A percentile compares a stretch with the other conserved stretches of the same genome.
Conservation (phyloP, 2,888 invertebrate genomes). For the Seira ritae region DNA sequence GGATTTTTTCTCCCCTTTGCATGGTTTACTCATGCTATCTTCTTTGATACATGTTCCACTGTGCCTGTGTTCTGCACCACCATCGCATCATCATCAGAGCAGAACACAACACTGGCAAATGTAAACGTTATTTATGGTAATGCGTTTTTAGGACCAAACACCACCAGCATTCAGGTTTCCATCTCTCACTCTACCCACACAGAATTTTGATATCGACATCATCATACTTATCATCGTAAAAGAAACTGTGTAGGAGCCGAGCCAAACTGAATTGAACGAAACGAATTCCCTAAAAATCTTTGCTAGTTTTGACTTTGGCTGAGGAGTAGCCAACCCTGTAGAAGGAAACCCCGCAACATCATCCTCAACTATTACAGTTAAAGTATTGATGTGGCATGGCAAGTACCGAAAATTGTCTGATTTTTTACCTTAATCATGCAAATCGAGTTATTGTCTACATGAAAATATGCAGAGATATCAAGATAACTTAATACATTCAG, state of each 20-base stretch:
- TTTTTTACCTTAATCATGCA: neutral
- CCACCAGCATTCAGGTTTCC: neutral
- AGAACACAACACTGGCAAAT: neutral
- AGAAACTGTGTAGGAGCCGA: neutral
- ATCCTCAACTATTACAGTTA: neutral
- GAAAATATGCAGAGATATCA: neutral
- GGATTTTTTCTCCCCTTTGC: constrained; percentile 38
- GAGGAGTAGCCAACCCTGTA: neutral
- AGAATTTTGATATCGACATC: neutral
- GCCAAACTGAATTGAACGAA: no score
- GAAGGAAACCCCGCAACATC: neutral
- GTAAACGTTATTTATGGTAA: constrained; percentile 44
- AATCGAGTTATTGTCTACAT: neutral
- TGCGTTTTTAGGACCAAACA: neutral
- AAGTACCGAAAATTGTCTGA: neutral
- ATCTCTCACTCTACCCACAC: neutral
- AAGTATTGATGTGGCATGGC: neutral
- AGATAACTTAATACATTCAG: neutral
- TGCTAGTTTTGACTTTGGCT: neutral
- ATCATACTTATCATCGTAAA: neutral
- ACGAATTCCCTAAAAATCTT: neutral
- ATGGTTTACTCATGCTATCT: constrained; percentile 28
- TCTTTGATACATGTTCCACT: no score
- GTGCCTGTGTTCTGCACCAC: neutral
- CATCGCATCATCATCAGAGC: neutral